A percentile compares a stretch with the other conserved stretches of the same genome.
These are phyloP conservation scores for Diloba caeruleocephala DNA, from an alignment of 2,888 invertebrate genomes.

Conservation along the genomic window DNA sequence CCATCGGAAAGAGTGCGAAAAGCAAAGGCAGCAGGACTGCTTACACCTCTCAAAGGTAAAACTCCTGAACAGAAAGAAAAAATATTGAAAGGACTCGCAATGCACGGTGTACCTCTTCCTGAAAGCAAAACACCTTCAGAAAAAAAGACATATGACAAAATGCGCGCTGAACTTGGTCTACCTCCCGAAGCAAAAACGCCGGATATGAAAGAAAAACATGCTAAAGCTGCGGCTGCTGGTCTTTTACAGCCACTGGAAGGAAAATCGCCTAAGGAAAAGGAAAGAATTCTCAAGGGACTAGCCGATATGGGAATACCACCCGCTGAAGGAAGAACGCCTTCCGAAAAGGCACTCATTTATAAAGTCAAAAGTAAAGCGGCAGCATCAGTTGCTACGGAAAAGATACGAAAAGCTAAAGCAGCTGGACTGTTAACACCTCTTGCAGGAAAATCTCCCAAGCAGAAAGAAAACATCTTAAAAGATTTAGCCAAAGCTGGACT, in stretches of 20 bases:
- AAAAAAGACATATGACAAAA: constrained; percentile 55
- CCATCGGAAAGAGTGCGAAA: no score
- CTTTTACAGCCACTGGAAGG: constrained; percentile 22
- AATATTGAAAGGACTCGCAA: no score
- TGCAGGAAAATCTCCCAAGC: constrained; percentile 46
- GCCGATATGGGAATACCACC: constrained; percentile 22
- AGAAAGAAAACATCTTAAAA: constrained; percentile 45
- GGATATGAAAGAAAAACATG: constrained; percentile 42
- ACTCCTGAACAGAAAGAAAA: no score
- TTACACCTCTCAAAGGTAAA: no score
- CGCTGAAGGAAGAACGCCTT: constrained; percentile 24
- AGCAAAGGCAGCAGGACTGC: no score
- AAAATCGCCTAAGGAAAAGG: constrained; percentile 17
- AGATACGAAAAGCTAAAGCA: constrained; percentile 10
- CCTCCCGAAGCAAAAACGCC: constrained; percentile 56
- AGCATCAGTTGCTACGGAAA: neutral
- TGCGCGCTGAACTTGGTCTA: constrained; percentile 56
- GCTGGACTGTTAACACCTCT: constrained; percentile 42
- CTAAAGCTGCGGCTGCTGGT: constrained; percentile 50
- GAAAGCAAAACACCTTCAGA: constrained; percentile 19
- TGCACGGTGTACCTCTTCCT: no score
- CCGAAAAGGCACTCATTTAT: constrained; percentile 21
- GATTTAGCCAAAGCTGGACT: constrained; percentile 4
- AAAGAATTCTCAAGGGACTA: constrained; percentile 6
- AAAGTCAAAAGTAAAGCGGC: constrained; percentile 10